Base-by-base conservation (phyloP, 2,797 vertebrate genomes). In the Tachyglossus aculeatus region DNA sequence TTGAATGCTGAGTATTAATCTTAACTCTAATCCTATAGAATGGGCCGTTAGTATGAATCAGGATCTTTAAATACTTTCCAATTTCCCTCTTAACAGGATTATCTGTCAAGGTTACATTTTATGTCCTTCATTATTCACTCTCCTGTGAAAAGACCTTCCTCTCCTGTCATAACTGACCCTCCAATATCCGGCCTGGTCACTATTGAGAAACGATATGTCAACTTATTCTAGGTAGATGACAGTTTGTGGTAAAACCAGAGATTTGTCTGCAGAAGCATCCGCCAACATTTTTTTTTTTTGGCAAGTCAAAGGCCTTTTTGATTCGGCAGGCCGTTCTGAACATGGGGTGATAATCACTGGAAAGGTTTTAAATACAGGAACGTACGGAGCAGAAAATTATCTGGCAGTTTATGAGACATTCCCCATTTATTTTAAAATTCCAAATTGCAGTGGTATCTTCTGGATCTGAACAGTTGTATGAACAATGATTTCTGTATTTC, bases 41-140 rank as follows among this genome's bases (percentile, higher is more conserved):
- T 56, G 60, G 9, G 4, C 57, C 74, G 12, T 67, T 74, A 77
- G 5, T 60, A 73, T 59, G 53, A 82, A 77, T 55, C 7, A 77
- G 45, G 4, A 61, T 31, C 19, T 69, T 80, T 39, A 86, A 84
- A 74, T 58, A 76, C 40, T 71, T 85, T 43, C 32, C 34, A 25
- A 0, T 79, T 83, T 86, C 66, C 33, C 45, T 64, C 58, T 77
- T 86, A 83, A 77, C 39, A 72, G 41, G 62, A 62, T 85, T 86
- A 71, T 63, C 57, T 71, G 45, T 66, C 51, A 84, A 78, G 64
- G 62, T 73, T 83, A 73, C 41, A 27, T 75, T 82, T 85, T 70
- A 52, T 68, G 36, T 57, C 41, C 66, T 58, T 44, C 37, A 39
- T 75, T 83, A 59, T 62, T 88, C 59, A 71, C 52, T 57, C 48